Conservation (phyloP, 2,888 invertebrate species). For the Morinoia aosen region DNA sequence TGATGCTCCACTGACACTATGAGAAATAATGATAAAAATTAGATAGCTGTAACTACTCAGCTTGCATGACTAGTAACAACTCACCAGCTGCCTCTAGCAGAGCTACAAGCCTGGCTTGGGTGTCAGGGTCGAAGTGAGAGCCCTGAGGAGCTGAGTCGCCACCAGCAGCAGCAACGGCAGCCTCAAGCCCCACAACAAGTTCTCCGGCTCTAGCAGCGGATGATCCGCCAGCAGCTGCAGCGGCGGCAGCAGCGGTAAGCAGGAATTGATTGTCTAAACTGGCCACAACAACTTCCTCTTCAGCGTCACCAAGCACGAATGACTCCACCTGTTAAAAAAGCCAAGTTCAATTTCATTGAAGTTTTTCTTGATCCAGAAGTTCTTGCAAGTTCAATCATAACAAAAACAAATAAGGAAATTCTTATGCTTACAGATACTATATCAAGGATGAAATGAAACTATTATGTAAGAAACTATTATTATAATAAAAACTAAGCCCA, state of each 20-base stretch:
- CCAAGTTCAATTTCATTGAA: neutral
- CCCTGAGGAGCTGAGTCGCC: slow-evolving; percentile 62
- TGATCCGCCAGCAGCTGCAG: slow-evolving; percentile 61
- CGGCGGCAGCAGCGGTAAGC: slow-evolving; percentile 75
- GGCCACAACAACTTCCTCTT: slow-evolving; percentile 74
- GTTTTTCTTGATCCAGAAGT: neutral
- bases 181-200: slow-evolving; percentile 56
- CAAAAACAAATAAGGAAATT: neutral
- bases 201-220: slow-evolving; percentile 54
- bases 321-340: slow-evolving; percentile 78
- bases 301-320: slow-evolving; percentile 79
- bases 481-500: too few species aligned
- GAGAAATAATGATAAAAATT: too few species aligned
- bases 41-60: too few species aligned
- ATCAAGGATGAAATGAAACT: too few species aligned
- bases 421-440: neutral
- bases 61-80: slow-evolving; percentile 66
- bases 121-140: slow-evolving; percentile 71
- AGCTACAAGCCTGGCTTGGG: slow-evolving; percentile 91
- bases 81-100: slow-evolving; percentile 91
- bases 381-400: neutral
- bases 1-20: too few species aligned
- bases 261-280: slow-evolving; percentile 77
- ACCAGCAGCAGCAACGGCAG: slow-evolving; percentile 61
- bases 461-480: too few species aligned